Evolutionary conservation across 2,888 invertebrate genomes (phyloP), one percentile per base, ranked within the genome.

Genomic region (Diachrysia chrysitis): DNA sequence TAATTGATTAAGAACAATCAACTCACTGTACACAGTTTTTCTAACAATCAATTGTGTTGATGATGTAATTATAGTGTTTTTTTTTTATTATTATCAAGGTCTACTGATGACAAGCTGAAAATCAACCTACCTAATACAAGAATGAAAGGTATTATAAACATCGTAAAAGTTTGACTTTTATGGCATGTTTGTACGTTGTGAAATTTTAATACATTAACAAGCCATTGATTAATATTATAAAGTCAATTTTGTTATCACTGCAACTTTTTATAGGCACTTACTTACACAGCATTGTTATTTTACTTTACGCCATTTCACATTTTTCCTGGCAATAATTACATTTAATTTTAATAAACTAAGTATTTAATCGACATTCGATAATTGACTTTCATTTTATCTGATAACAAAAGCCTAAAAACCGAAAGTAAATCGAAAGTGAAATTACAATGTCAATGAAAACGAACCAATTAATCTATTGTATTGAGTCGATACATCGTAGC

Each of bases 91-190:
- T 77, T 73, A 76, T 69, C 80, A 83, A 84, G 85, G 84, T 85
- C 85, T 65, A 58, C 82, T 61, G 82, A 82, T 82, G 80, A 67
- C 84, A 81, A 86, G 85, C 81, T 85, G 87, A 85, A 81, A 71
- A 80, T 70, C 85, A 71, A 79, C 81, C 76, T 78, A 73, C 76
- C 17, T 54, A 51, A 35, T 82, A 78, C 85, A 86, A 89, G 88
- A 87, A 93, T 92, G 91, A 93, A 93, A 93, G 93, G 93, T 93
- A 93, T 71, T 91, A 90, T 60, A 67, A 48, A 32, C 55, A 65
- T 67, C 70, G 64, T 71, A 63, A 60, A 66, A 68, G 60, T 75
- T 79, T 72, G 71, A 77, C 63, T 71, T 77, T 63, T 72, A 73
- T 82, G 75, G 79, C 74, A 82, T 81, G 79, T 67, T 69, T 68